Conservation (phyloP, 2,888 invertebrate species). For the Drosophila demipolita region DNA sequence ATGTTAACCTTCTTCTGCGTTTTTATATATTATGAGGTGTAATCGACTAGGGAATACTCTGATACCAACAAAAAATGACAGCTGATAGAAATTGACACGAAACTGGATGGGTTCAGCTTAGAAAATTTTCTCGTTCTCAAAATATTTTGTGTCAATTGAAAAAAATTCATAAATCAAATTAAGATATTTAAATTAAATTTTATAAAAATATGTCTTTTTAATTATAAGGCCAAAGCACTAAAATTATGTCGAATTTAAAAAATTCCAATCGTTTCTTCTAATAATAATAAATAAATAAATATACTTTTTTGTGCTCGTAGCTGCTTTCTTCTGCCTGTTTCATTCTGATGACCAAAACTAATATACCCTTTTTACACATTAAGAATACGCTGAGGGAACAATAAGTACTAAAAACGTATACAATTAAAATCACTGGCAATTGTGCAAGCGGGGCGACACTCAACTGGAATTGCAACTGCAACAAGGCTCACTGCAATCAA, state of each 20-base stretch:
- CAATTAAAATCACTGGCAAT: conserved; percentile 21
- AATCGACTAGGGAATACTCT: too few species aligned
- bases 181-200: not conserved
- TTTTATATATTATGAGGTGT: too few species aligned
- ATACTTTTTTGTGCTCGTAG: not conserved
- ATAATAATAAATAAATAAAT: not conserved
- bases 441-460: conserved; percentile 5
- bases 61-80: not conserved
- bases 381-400: not conserved
- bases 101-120: not conserved
- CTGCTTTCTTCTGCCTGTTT: not conserved
- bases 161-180: too few species aligned
- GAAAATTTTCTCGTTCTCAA: not conserved
- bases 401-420: not conserved
- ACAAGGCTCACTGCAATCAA: conserved; percentile 71
- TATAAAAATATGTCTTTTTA: too few species aligned
- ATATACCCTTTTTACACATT: not conserved
- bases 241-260: not conserved
- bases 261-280: fast-evolving
- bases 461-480: conserved; percentile 23
- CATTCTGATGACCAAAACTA: not conserved
- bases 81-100: too few species aligned
- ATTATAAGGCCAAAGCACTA: not conserved
- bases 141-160: too few species aligned
- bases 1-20: not conserved